These are phyloP conservation scores for Bucorvus abyssinicus DNA, from an alignment of 2,797 vertebrate genomes.

Conservation along the genomic window DNA sequence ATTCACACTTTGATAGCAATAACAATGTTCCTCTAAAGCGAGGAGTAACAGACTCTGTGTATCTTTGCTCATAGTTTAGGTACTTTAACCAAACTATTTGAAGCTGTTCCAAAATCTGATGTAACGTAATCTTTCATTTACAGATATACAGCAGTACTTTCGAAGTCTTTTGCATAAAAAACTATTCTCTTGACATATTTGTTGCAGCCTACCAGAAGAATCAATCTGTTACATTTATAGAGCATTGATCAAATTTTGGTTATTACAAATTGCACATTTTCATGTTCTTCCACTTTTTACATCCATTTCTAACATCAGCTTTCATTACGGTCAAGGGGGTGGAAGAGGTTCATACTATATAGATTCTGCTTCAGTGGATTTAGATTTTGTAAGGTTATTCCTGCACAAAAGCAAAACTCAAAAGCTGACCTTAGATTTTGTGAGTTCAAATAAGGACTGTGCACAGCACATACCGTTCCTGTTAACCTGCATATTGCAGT, in stretches of 20 bases:
- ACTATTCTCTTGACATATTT: neutral
- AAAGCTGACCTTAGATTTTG: neutral
- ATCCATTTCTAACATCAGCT: neutral
- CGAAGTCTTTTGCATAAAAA: neutral
- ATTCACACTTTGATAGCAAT: neutral
- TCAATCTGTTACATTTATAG: neutral
- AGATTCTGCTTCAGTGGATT: neutral
- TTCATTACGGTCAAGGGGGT: neutral
- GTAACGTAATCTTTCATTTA: neutral
- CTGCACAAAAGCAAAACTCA: neutral
- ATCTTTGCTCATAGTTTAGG: neutral
- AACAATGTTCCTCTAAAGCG: neutral
- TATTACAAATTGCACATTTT: neutral
- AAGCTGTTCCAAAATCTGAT: neutral
- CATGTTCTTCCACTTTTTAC: neutral
- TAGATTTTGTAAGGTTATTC: neutral
- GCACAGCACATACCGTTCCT: neutral
- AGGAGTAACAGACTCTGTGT: too few species aligned
- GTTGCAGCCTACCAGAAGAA: neutral
- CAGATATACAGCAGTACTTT: neutral
- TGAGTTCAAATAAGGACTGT: neutral
- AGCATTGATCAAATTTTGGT: neutral
- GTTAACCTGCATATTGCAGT: neutral
- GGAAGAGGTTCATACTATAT: neutral
- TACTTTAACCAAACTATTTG: neutral